Conservation (phyloP, 2,797 vertebrate species). For the Arnoldichthys spilopterus region DNA sequence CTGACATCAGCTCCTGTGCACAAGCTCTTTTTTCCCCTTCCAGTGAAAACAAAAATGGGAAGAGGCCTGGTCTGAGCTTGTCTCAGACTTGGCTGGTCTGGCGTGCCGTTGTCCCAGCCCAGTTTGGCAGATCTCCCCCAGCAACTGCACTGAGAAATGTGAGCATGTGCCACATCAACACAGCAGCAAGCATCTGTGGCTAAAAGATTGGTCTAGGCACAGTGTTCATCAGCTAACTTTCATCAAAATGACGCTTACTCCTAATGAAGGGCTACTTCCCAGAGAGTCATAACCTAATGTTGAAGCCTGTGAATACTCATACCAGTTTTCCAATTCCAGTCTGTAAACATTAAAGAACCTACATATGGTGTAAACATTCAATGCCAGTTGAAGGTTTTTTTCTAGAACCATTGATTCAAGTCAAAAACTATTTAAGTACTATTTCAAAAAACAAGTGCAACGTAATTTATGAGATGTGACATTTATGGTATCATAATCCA, state of each 20-base stretch:
- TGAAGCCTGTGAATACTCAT: neutral
- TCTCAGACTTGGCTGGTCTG: slow-evolving; percentile 3
- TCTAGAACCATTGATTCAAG: neutral
- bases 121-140: slow-evolving; percentile 27
- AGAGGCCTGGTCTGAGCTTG: slow-evolving; percentile 25
- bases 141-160: slow-evolving; percentile 25
- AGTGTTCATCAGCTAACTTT: slow-evolving; percentile 28
- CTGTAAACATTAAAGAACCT: no score
- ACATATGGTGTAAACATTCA: no score
- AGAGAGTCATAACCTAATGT: neutral
- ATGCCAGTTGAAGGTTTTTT: no score
- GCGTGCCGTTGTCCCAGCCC: neutral
- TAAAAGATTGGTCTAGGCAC: slow-evolving; percentile 42
- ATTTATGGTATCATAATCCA: neutral
- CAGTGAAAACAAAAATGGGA: slow-evolving; percentile 47
- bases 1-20: slow-evolving; percentile 47
- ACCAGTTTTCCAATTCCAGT: neutral
- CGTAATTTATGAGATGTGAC: neutral
- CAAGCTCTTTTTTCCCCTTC: slow-evolving; percentile 32
- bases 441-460: neutral
- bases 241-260: neutral
- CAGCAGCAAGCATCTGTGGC: slow-evolving; percentile 36
- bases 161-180: slow-evolving; percentile 38
- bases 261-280: slow-evolving; percentile 6
- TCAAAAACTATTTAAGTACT: neutral